These are phyloP conservation scores for Drosophila antonietae DNA, from an alignment of 2,888 invertebrate species.

Conservation along the genomic window DNA sequence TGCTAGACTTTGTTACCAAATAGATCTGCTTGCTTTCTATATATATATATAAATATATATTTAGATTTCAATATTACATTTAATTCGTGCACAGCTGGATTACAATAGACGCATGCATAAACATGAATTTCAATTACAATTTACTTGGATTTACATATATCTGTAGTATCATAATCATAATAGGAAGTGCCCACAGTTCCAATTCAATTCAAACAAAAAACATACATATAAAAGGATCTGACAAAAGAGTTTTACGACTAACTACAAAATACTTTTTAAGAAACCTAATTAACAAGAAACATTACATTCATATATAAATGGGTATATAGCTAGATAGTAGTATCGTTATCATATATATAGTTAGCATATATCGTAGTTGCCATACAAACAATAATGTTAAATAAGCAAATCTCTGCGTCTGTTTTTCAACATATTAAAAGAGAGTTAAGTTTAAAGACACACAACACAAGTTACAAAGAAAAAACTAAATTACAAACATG, in stretches of 20 bases:
- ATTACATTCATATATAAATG: slow-evolving; percentile 32
- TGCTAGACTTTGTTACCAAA: slow-evolving; percentile 72
- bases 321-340: slow-evolving; percentile 39
- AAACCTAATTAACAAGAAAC: slow-evolving; percentile 74
- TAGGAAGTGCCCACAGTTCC: slow-evolving; percentile 57
- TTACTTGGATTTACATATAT: slow-evolving; percentile 15
- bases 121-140: slow-evolving; percentile 37
- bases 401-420: slow-evolving; percentile 50
- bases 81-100: slow-evolving; percentile 63
- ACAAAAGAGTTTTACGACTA: slow-evolving; percentile 46
- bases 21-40: slow-evolving; percentile 39
- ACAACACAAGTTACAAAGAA: slow-evolving; percentile 13
- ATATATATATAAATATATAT: slow-evolving; percentile 22
- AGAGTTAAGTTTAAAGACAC: slow-evolving; percentile 7
- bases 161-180: slow-evolving; percentile 37
- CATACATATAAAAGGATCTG: slow-evolving; percentile 7
- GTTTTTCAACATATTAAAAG: slow-evolving; percentile 1
- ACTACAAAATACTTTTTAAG: slow-evolving; percentile 70
- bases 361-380: slow-evolving; percentile 33
- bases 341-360: slow-evolving; percentile 18
- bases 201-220: slow-evolving; percentile 23
- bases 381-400: slow-evolving; percentile 27
- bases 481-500: slow-evolving; percentile 24
- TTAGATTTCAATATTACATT: slow-evolving; percentile 38
- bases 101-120: slow-evolving; percentile 45